These are phyloP conservation scores for Hippocampus abdominalis DNA, from an alignment of 2,113 vertebrate genomes.

Conservation along the genomic window DNA sequence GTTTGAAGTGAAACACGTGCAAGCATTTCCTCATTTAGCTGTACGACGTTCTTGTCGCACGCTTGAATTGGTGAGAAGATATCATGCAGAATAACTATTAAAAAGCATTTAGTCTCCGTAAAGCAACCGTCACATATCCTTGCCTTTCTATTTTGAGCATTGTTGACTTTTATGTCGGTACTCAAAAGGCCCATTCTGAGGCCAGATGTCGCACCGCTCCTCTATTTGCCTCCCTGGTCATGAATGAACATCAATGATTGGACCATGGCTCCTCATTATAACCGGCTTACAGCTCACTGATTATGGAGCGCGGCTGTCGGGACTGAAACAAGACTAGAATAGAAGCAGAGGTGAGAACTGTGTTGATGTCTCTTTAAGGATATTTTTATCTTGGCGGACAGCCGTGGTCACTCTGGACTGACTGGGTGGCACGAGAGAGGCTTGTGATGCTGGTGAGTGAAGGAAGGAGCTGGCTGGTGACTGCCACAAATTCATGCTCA, in stretches of 20 bases:
- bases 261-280: background rate
- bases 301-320: slow-evolving; percentile 38
- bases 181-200: slow-evolving; percentile 9
- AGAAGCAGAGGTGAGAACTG: slow-evolving; percentile 26
- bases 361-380: slow-evolving; percentile 68
- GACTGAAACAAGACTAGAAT: slow-evolving; percentile 27
- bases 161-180: background rate
- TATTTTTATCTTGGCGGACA: slow-evolving; percentile 76
- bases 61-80: background rate
- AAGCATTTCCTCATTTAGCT: background rate
- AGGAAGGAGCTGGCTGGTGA: slow-evolving; percentile 29
- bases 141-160: background rate
- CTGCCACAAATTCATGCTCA: slow-evolving; percentile 8
- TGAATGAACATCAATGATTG: slow-evolving; percentile 55
- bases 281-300: slow-evolving; percentile 45
- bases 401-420: slow-evolving; percentile 71
- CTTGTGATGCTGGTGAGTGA: slow-evolving; percentile 49
- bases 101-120: background rate
- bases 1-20: background rate
- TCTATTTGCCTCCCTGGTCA: slow-evolving; percentile 24
- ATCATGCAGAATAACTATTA: background rate
- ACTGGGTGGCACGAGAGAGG: slow-evolving; percentile 58
- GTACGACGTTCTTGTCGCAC: background rate
- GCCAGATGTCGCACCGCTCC: background rate
- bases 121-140: background rate